Conservation (phyloP, 1,140 invertebrate species). For the Aphelenchoides avenae region DNA sequence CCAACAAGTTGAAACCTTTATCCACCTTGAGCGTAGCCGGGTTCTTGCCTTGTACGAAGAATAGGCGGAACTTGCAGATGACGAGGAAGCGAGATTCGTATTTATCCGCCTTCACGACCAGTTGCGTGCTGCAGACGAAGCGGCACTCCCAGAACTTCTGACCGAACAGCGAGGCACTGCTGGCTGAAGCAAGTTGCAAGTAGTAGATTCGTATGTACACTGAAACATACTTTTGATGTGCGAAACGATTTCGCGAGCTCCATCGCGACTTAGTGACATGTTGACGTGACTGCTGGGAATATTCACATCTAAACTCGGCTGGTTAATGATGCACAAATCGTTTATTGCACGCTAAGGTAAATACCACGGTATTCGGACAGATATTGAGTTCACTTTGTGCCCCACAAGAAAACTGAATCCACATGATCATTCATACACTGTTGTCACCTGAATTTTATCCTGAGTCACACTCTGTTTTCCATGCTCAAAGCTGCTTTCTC, state of each 20-base stretch:
- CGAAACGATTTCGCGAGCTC: constrained; percentile 42
- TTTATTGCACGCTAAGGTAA: too few relatives aligned
- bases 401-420: too few relatives aligned
- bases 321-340: too few relatives aligned
- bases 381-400: too few relatives aligned
- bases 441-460: too few relatives aligned
- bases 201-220: constrained; percentile 5
- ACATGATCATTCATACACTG: too few relatives aligned
- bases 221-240: constrained; percentile 36
- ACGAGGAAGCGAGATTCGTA: constrained; percentile 48
- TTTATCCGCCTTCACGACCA: constrained; percentile 48
- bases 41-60: constrained; percentile 49
- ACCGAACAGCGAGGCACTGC: constrained; percentile 48
- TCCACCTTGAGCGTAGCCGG: constrained; percentile 49
- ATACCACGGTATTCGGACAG: too few relatives aligned
- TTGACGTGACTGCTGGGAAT: too few relatives aligned
- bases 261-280: constrained; percentile 50
- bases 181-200: constrained; percentile 38
- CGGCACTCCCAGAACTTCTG: constrained; percentile 57
- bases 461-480: too few relatives aligned
- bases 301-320: too few relatives aligned
- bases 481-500: too few relatives aligned
- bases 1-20: constrained; percentile 49
- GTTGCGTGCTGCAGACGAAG: constrained; percentile 33
- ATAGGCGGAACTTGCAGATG: constrained; percentile 56